phyloP scores from a whole-genome alignment of 1,140 invertebrate genomes.

The Magallana angulata region DNA sequence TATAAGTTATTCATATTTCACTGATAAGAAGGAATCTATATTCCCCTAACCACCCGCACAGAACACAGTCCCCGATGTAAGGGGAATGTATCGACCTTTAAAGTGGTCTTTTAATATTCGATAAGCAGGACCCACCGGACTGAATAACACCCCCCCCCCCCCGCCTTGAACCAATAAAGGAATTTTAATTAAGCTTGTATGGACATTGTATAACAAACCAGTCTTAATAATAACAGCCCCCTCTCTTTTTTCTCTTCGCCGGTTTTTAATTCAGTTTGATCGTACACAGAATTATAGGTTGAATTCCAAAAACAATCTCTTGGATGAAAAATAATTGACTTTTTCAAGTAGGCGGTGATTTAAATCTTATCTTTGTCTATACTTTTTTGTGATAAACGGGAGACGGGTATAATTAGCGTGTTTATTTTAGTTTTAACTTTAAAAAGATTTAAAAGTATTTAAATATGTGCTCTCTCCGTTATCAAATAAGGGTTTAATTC shows the following conservation, averaged over 20 bases:
- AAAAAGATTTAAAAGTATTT: too few species aligned
- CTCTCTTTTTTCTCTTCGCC: too few species aligned
- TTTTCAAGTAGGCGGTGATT: neutral
- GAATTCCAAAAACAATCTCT: neutral
- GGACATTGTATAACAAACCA: neutral
- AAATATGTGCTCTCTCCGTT: too few species aligned
- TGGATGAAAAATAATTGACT: conserved; percentile 12
- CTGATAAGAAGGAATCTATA: neutral
- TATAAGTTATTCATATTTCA: neutral
- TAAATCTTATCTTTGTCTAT: too few species aligned
- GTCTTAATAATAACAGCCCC: too few species aligned
- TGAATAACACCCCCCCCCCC: neutral
- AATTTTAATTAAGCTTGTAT: neutral
- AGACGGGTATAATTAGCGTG: too few species aligned
- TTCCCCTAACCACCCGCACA: neutral
- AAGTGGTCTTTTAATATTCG: neutral
- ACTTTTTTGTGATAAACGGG: too few species aligned
- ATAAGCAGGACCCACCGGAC: neutral
- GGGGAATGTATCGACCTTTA: neutral
- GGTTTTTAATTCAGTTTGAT: neutral
- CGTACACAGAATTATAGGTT: neutral
- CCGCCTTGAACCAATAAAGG: too few species aligned
- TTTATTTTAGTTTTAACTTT: too few species aligned
- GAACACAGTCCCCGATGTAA: neutral
- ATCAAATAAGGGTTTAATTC: too few species aligned